Evolutionary conservation across 1,140 invertebrate genomes (phyloP).

Genomic region (Lasioglossum albipes): DNA sequence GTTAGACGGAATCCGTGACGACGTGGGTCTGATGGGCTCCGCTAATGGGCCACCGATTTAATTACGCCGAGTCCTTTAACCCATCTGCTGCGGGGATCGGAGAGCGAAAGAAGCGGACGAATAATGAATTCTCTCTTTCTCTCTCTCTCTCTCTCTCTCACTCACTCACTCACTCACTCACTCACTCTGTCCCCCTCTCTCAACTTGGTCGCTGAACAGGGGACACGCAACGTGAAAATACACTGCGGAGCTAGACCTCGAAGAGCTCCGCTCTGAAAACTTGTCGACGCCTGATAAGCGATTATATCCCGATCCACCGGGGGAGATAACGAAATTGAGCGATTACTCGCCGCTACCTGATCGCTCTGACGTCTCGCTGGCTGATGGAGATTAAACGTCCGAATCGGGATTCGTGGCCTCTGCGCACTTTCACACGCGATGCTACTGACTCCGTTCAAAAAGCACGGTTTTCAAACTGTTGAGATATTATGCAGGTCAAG

Average conservation of each 20-base stretch:
- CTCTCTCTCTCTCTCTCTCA: no score
- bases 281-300: constrained; percentile 11
- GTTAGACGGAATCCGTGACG: constrained; percentile 71
- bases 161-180: no score
- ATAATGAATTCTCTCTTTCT: constrained; percentile 21
- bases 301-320: neutral
- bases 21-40: constrained; percentile 59
- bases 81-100: constrained; percentile 14
- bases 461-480: no score
- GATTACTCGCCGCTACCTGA: neutral
- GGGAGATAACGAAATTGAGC: constrained; percentile 4
- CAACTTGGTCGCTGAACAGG: no score
- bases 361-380: constrained; percentile 13
- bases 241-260: neutral
- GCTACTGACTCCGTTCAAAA: no score
- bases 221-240: constrained; percentile 2
- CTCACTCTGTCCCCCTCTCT: no score
- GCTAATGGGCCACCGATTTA: constrained; percentile 72
- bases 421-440: neutral
- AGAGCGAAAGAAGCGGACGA: constrained; percentile 16
- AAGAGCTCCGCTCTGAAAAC: neutral
- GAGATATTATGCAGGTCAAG: no score
- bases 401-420: neutral
- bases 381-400: constrained; percentile 9
- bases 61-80: constrained; percentile 64